Base-by-base conservation (phyloP, 30 jellyfish, hydroid and myxozoan species). In the Morbakka virulenta region DNA sequence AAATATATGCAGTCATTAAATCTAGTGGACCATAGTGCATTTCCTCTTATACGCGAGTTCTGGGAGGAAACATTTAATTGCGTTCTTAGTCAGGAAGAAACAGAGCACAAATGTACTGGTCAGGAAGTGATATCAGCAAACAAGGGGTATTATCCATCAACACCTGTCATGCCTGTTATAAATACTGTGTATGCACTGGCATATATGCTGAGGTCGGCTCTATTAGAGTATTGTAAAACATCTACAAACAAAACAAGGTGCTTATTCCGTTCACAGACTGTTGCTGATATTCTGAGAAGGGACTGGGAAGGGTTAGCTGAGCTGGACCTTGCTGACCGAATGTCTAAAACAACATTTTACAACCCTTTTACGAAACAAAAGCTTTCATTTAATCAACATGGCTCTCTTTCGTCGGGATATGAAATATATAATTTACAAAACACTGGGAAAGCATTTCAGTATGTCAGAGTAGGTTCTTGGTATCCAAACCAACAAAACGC, bases 61-160 rank as follows among this genome's bases (percentile, higher is more conserved):
- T 92, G 99, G 99, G 96, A 92, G 68, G 21, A 67, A 35, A 41
- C 77, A 0, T 92, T 92, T 36, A 35, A 81, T 2, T 92, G 99
- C 67, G 47, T 79, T 9, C 35, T 91, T 2, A 47, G 74, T 13
- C 34, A 22, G 17, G 34, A 21, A 3, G 29, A 26, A 25, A 4
- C 28, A 26, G 57, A 32, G 21, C 27, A 24, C n/a, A 32, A 33
- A 0, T 89, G 97, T 87, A 89, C 95, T 13, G 87, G 84, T 24
- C 48, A 51, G 11, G 96, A 82, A 26, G 75, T 68, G 64, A 68
- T 92, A 52, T 25, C 49, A 20, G 82, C 72, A 22, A 96, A 96
- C 30, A 29, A 30, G 29, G 98, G 98, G 25, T 91, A 77, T 41
- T 91, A 84, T 52, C 79, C 90, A 12, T 50, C 72, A 29, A 91